A percentile compares a stretch with the other conserved stretches of the same genome.
phyloP scores from a whole-genome alignment of 2,113 vertebrate species.

The Gambusia affinis region DNA sequence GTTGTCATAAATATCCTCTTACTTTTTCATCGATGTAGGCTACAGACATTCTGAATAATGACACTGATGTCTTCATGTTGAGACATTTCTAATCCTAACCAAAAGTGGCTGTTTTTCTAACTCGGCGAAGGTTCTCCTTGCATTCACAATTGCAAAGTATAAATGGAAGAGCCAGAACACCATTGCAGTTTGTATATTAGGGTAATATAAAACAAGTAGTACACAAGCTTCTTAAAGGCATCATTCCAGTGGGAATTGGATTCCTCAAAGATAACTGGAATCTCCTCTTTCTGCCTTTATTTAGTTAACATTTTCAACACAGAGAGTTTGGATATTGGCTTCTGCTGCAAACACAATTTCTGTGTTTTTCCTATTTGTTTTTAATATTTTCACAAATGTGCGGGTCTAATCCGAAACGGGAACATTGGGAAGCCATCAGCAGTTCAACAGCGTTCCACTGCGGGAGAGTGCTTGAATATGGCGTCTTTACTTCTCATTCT shows the following conservation, averaged over 20 bases:
- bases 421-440: neutral
- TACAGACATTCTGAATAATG: conserved; percentile 11
- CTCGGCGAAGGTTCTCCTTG: neutral
- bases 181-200: conserved; percentile 8
- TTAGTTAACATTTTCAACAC: too few relatives aligned
- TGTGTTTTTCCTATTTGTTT: neutral
- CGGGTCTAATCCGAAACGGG: neutral
- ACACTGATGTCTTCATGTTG: conserved; percentile 19
- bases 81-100: conserved; percentile 8
- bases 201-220: neutral
- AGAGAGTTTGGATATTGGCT: neutral
- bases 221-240: too few relatives aligned
- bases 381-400: neutral
- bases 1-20: neutral
- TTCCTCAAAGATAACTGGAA: too few relatives aligned
- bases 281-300: too few relatives aligned
- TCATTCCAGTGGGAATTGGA: too few relatives aligned
- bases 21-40: conserved; percentile 4
- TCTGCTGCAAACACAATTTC: neutral
- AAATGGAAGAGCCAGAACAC: conserved; percentile 1
- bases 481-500: too few relatives aligned
- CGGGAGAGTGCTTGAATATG: too few relatives aligned
- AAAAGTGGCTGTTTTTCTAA: conserved; percentile 16
- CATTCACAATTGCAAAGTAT: conserved; percentile 18
- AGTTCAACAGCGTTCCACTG: too few relatives aligned